Evolutionary conservation across 2,797 vertebrate species (phyloP).

Genomic region (Chromis chromis): DNA sequence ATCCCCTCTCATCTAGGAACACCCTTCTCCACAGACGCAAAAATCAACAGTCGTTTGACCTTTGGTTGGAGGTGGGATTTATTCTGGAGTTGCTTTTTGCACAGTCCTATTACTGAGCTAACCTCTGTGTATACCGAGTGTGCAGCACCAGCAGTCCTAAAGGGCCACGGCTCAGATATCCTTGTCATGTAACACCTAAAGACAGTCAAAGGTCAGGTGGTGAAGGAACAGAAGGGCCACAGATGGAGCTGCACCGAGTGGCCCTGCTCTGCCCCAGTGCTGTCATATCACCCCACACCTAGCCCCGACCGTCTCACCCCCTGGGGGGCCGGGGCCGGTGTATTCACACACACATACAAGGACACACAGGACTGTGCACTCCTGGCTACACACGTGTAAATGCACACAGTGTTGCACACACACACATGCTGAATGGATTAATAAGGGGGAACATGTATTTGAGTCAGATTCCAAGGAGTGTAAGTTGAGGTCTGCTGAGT

Average conservation of each 20-base stretch:
- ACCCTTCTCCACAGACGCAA: constrained; percentile 19
- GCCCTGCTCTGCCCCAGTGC: constrained; percentile 65
- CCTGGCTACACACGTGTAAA: constrained; percentile 21
- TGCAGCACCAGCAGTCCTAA: constrained; percentile 38
- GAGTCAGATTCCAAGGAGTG: constrained; percentile 53
- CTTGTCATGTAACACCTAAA: constrained; percentile 82
- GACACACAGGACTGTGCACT: constrained; percentile 25
- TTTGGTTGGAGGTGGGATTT: constrained; percentile 45
- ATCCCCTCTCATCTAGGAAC: constrained; percentile 21
- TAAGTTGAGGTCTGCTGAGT: constrained; percentile 50
- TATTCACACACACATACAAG: constrained; percentile 28
- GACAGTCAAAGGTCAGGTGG: constrained; percentile 82
- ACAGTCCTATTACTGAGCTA: constrained; percentile 27
- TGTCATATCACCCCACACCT: constrained; percentile 73
- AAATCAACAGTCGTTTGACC: constrained; percentile 44
- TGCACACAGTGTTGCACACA: constrained; percentile 20
- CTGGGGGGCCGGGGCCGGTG: constrained; percentile 23
- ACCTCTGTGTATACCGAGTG: constrained; percentile 33
- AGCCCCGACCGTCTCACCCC: constrained; percentile 39
- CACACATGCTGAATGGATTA: constrained; percentile 43
- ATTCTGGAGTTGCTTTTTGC: constrained; percentile 38
- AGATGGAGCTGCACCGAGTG: constrained; percentile 78
- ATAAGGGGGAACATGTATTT: constrained; percentile 42
- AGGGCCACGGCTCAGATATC: constrained; percentile 64
- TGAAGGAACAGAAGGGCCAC: constrained; percentile 80